phyloP scores from a whole-genome alignment of 1,140 invertebrate genomes.

The Penaeus chinensis region DNA sequence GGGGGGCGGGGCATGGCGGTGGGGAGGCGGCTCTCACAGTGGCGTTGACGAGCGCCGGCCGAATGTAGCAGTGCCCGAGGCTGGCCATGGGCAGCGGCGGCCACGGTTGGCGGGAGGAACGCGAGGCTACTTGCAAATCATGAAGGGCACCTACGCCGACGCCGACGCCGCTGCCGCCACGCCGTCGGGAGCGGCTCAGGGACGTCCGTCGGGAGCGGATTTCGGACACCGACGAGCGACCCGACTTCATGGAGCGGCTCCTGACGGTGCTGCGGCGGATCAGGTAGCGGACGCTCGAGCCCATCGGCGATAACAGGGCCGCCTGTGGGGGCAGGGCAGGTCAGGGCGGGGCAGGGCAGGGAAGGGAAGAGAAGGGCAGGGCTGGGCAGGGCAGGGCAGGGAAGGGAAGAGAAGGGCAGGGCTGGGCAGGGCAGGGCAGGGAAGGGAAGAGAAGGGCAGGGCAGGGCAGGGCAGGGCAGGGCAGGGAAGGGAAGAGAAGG shows the following conservation, averaged over 20 bases:
- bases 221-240: slow-evolving; percentile 44
- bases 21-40: too few species aligned
- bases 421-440: too few species aligned
- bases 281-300: slow-evolving; percentile 53
- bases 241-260: slow-evolving; percentile 57
- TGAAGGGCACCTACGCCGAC: slow-evolving; percentile 13
- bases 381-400: too few species aligned
- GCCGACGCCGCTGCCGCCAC: background rate
- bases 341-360: slow-evolving; percentile 21
- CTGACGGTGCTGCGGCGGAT: slow-evolving; percentile 60
- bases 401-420: too few species aligned
- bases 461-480: too few species aligned
- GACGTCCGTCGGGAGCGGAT: slow-evolving; percentile 28
- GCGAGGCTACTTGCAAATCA: background rate
- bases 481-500: background rate
- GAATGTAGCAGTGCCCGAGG: background rate
- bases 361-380: background rate
- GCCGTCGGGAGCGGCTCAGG: slow-evolving; percentile 23
- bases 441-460: too few species aligned
- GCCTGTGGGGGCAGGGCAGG: slow-evolving; percentile 45
- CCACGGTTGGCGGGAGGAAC: slow-evolving; percentile 15
- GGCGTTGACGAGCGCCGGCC: too few species aligned
- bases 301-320: slow-evolving; percentile 52
- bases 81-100: slow-evolving; percentile 17
- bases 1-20: too few species aligned